Conservation (phyloP, 2,113 vertebrate species). For the Bucco capensis region DNA sequence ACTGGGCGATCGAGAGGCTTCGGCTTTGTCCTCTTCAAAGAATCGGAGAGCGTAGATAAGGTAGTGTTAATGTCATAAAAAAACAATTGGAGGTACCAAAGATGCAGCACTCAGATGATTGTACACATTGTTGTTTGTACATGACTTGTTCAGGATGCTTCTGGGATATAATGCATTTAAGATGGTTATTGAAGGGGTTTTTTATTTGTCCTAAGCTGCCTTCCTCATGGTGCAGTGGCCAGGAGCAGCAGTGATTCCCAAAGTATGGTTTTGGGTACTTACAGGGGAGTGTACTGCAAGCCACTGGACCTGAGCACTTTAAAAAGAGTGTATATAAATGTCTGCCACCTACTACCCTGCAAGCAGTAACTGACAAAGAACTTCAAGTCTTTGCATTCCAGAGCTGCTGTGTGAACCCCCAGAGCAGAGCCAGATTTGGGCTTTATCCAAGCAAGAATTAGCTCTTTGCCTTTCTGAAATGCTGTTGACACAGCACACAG, state of each 20-base stretch:
- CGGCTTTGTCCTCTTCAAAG: conserved; percentile 97
- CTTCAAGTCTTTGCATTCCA: background rate
- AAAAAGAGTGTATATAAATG: background rate
- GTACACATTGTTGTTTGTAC: background rate
- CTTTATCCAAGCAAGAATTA: background rate
- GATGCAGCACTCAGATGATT: background rate
- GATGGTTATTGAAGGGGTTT: background rate
- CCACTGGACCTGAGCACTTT: background rate
- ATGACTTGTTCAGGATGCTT: background rate
- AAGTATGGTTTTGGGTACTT: background rate
- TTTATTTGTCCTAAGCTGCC: background rate
- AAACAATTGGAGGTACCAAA: background rate
- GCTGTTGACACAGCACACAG: background rate
- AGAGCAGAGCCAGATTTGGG: background rate
- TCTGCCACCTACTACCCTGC: background rate
- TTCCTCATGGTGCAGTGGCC: fast-evolving
- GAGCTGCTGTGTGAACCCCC: fast-evolving
- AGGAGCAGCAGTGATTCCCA: background rate
- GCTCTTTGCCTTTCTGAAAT: background rate
- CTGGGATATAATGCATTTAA: background rate
- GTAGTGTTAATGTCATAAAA: conserved; percentile 62
- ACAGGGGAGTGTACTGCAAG: background rate
- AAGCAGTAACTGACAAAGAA: background rate
- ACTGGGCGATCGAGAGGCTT: conserved; percentile 96
- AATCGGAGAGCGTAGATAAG: conserved; percentile 94